Conservation (phyloP, 2,797 vertebrate species). For the Phrynocephalus forsythii region DNA sequence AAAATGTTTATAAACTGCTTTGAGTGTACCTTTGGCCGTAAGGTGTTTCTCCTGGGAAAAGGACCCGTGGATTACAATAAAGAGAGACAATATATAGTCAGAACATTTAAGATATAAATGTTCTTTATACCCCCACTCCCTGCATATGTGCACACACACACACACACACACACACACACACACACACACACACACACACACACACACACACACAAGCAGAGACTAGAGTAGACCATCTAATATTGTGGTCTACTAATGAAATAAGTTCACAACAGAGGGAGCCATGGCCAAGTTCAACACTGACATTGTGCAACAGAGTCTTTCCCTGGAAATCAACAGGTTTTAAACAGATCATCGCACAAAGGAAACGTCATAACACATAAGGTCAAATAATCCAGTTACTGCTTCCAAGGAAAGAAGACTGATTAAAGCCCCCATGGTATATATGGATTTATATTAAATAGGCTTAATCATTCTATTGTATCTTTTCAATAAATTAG, state of each 20-base stretch:
- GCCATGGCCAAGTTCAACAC: not conserved
- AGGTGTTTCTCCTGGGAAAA: too few relatives aligned
- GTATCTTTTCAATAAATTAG: not conserved
- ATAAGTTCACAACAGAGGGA: not conserved
- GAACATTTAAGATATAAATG: too few relatives aligned
- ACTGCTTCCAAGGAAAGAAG: not conserved
- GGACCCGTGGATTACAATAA: too few relatives aligned
- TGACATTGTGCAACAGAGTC: not conserved
- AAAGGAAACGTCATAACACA: not conserved
- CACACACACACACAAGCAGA: too few relatives aligned
- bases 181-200: too few relatives aligned
- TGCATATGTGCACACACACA: too few relatives aligned
- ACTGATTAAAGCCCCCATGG: not conserved
- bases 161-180: too few relatives aligned
- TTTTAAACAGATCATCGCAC: not conserved
- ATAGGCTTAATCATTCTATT: not conserved
- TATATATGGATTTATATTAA: constrained; percentile 15
- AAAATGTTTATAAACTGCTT: too few relatives aligned
- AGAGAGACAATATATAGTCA: too few relatives aligned
- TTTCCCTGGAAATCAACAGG: not conserved
- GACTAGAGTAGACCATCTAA: not conserved
- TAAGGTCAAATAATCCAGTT: not conserved
- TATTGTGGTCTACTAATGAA: not conserved
- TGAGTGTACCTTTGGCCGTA: too few relatives aligned
- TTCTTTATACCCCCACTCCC: too few relatives aligned